These are phyloP conservation scores for Capitulum mitella DNA, from an alignment of 2,888 invertebrate genomes.

Conservation along the genomic window DNA sequence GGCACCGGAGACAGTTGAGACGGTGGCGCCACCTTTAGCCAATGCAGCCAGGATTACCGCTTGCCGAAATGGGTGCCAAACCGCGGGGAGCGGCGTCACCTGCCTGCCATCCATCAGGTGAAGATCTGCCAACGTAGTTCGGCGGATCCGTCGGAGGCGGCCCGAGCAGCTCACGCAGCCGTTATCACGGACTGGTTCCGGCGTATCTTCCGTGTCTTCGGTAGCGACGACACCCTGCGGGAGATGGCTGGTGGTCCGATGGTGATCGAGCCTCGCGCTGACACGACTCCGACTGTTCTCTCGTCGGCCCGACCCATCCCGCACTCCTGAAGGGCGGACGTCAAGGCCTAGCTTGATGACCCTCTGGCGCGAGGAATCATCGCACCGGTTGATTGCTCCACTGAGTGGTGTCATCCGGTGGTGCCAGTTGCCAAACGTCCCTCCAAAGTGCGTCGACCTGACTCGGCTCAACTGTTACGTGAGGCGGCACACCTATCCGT, in stretches of 20 bases:
- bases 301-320: slow-evolving; percentile 12
- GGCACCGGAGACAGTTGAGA: too few species aligned
- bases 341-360: slow-evolving; percentile 28
- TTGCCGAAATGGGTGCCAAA: too few species aligned
- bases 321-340: slow-evolving; percentile 26
- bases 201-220: background rate
- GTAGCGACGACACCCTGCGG: slow-evolving; percentile 12
- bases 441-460: slow-evolving; percentile 15
- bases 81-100: too few species aligned
- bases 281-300: slow-evolving; percentile 1
- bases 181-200: background rate
- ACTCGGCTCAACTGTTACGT: slow-evolving; percentile 25
- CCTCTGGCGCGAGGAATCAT: slow-evolving; percentile 15
- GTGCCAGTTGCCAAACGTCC: slow-evolving; percentile 7
- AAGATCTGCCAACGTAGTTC: background rate
- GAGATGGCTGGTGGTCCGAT: slow-evolving; percentile 16
- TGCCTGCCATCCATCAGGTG: background rate
- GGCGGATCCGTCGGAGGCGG: background rate
- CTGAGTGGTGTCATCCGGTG: slow-evolving; percentile 26
- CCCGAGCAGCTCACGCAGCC: background rate
- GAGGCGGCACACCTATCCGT: background rate
- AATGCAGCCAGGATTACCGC: too few species aligned
- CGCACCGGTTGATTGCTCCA: slow-evolving; percentile 18
- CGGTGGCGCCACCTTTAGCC: too few species aligned
- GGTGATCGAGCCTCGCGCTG: background rate